Evolutionary conservation across 1,140 invertebrate genomes (phyloP).

Genomic region (Drosophila lacertosa): DNA sequence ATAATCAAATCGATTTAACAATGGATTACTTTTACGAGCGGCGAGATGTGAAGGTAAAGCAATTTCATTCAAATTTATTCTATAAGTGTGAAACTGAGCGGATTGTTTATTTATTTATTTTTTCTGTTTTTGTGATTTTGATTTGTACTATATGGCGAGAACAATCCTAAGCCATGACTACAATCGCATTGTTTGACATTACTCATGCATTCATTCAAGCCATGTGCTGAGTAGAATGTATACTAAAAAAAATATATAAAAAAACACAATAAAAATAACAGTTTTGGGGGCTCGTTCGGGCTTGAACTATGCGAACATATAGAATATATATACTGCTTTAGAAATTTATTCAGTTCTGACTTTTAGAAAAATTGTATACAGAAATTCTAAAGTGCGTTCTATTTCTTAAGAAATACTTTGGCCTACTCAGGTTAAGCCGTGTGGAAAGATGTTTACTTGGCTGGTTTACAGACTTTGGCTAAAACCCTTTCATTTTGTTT

Average conservation of each 20-base stretch:
- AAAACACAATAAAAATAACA: too few species aligned
- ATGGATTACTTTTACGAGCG: conserved; percentile 73
- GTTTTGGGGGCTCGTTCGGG: not conserved
- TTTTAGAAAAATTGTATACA: too few species aligned
- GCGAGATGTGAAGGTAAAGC: conserved; percentile 66
- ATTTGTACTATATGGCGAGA: not conserved
- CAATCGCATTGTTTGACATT: conserved; percentile 8
- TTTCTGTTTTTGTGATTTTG: too few species aligned
- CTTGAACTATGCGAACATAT: not conserved
- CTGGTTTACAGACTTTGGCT: too few species aligned
- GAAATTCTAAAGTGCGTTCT: too few species aligned
- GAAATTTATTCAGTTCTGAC: too few species aligned
- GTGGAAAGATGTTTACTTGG: too few species aligned
- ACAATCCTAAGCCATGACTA: conserved; percentile 5
- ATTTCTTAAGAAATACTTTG: too few species aligned
- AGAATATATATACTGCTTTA: not conserved
- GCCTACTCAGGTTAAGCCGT: too few species aligned
- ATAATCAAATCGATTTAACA: conserved; percentile 56
- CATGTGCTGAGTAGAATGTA: not conserved
- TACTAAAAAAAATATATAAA: not conserved
- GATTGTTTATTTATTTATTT: too few species aligned
- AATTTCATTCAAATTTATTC: conserved; percentile 16
- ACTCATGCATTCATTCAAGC: conserved; percentile 13
- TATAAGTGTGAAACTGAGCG: conserved; percentile 4
- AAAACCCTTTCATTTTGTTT: too few species aligned